Conservation (phyloP, 2,113 vertebrate genomes). For the Aythya baeri region DNA sequence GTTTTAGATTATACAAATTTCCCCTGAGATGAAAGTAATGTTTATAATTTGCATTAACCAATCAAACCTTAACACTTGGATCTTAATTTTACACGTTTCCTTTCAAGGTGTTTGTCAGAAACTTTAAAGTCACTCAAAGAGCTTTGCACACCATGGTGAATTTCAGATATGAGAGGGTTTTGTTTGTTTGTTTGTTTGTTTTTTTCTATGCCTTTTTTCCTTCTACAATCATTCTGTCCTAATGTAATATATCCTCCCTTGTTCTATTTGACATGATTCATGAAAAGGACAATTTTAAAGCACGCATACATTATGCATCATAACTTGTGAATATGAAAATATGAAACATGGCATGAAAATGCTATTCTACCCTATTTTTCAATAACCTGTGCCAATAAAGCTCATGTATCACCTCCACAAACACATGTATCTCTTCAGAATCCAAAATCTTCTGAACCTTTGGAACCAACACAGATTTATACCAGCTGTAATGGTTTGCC, state of each 20-base stretch:
- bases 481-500: background rate
- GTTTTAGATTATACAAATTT: constrained; percentile 30
- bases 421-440: background rate
- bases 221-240: background rate
- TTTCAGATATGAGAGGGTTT: background rate
- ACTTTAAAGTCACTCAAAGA: background rate
- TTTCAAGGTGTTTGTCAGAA: background rate
- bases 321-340: background rate
- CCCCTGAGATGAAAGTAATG: background rate
- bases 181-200: too few relatives aligned
- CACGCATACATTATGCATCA: rapidly evolving
- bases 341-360: background rate
- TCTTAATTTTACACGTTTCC: background rate
- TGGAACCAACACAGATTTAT: background rate
- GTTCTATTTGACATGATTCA: background rate
- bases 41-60: background rate
- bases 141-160: background rate
- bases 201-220: background rate
- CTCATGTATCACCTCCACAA: background rate
- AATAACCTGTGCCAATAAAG: background rate
- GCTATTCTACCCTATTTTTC: background rate
- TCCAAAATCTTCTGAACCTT: background rate
- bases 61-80: constrained; percentile 1
- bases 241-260: background rate
- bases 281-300: background rate